These are phyloP conservation scores for Panonychus citri DNA, from an alignment of 1,140 invertebrate species.

Conservation along the genomic window DNA sequence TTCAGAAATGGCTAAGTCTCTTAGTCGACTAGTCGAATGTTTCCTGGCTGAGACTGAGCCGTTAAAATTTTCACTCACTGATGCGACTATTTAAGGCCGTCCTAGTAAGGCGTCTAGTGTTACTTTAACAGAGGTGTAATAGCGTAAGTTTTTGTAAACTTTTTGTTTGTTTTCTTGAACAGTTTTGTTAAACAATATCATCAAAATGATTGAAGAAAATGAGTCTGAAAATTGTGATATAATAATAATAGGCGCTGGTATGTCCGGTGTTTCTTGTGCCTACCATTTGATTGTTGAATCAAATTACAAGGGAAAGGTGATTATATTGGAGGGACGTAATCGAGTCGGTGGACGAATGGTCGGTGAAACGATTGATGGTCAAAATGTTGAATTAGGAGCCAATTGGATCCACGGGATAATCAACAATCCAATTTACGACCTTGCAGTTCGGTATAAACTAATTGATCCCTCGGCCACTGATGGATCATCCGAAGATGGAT, in stretches of 20 bases:
- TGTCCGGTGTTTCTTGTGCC: constrained; percentile 59
- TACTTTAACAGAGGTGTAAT: too few species aligned
- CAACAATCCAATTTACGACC: constrained; percentile 39
- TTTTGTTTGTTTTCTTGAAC: too few species aligned
- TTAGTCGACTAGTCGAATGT: too few species aligned
- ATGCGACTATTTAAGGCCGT: too few species aligned
- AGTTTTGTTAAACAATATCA: too few species aligned
- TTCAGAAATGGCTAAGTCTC: too few species aligned
- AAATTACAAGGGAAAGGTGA: constrained; percentile 26
- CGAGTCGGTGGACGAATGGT: constrained; percentile 41
- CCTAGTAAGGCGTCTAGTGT: too few species aligned
- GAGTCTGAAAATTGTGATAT: neutral
- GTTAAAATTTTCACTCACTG: too few species aligned
- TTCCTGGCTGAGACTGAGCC: too few species aligned
- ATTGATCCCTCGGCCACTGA: neutral
- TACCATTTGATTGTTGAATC: constrained; percentile 44
- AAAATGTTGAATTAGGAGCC: constrained; percentile 49
- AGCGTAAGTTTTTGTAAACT: too few species aligned
- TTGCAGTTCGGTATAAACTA: constrained; percentile 3
- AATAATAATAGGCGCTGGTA: constrained; percentile 59
- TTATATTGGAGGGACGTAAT: constrained; percentile 41
- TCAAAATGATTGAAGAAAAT: too few species aligned
- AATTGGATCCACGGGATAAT: constrained; percentile 69
- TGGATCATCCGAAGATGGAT: too few species aligned
- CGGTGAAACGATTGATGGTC: constrained; percentile 19